phyloP scores from a whole-genome alignment of 2,113 vertebrate genomes.

The Catharus bicknelli region DNA sequence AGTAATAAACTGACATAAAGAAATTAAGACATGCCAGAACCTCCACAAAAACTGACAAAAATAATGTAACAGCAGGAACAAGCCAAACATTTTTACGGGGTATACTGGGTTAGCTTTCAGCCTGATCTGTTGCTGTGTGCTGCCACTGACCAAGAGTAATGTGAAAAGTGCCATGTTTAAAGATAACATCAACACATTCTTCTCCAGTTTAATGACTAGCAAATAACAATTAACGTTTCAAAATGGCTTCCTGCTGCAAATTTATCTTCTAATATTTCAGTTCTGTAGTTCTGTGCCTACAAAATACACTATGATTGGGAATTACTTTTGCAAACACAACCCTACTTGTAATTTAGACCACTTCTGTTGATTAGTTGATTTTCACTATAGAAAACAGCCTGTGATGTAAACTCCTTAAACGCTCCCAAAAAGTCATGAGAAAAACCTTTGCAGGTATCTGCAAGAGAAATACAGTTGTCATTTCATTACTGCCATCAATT shows the following conservation, averaged over 20 bases:
- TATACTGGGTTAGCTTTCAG: background rate
- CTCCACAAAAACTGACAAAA: background rate
- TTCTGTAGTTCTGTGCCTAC: background rate
- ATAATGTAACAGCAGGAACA: background rate
- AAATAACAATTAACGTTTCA: background rate
- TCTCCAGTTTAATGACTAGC: background rate
- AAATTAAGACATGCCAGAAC: background rate
- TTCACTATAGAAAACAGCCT: background rate
- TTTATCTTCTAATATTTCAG: background rate
- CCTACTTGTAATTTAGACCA: background rate
- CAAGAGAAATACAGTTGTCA: background rate
- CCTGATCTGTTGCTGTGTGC: background rate
- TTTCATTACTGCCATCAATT: background rate
- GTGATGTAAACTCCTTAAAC: background rate
- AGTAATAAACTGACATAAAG: slow-evolving; percentile 34
- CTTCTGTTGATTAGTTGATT: background rate
- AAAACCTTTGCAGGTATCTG: background rate
- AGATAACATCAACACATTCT: background rate
- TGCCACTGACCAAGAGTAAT: background rate
- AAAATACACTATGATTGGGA: background rate
- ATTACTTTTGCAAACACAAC: background rate
- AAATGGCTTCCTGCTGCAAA: background rate
- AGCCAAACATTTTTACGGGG: background rate
- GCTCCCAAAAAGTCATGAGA: background rate
- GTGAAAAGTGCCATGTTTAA: background rate